Percentiles rank a stretch among this genome's conserved stretches.
phyloP scores from a whole-genome alignment of 1,140 invertebrate genomes.

The Neuroterus valhalla region DNA sequence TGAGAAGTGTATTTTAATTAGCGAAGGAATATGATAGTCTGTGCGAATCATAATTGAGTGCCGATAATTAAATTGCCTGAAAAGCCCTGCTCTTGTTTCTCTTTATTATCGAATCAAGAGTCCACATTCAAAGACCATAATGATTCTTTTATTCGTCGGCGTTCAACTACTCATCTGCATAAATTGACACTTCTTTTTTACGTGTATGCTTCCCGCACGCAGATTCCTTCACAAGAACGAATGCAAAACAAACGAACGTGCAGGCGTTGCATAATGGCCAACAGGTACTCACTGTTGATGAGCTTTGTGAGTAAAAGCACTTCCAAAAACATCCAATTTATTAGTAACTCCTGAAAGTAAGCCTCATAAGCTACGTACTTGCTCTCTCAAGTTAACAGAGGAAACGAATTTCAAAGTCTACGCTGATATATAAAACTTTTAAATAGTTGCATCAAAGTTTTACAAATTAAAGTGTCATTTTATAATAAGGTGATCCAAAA shows the following conservation, averaged over 20 bases:
- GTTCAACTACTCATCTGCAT: constrained; percentile 2
- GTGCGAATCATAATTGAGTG: neutral
- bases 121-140: constrained; percentile 1
- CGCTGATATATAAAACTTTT: too few species aligned
- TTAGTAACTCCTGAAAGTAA: neutral
- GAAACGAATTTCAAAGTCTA: neutral
- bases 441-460: too few species aligned
- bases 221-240: constrained; percentile 7
- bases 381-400: neutral
- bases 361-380: constrained; percentile 1
- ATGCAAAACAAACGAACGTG: constrained; percentile 9
- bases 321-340: neutral
- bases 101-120: neutral
- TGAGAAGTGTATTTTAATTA: constrained; percentile 19
- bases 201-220: constrained; percentile 1
- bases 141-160: constrained; percentile 27
- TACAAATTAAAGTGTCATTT: too few species aligned
- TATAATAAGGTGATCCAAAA: too few species aligned
- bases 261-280: constrained; percentile 23
- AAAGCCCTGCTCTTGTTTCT: neutral
- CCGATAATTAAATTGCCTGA: constrained; percentile 11
- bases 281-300: constrained; percentile 8
- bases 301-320: constrained; percentile 3
- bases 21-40: constrained; percentile 3
- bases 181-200: constrained; percentile 20